Base-by-base conservation (phyloP, 2,797 vertebrate species). In the Anas bahamensis region DNA sequence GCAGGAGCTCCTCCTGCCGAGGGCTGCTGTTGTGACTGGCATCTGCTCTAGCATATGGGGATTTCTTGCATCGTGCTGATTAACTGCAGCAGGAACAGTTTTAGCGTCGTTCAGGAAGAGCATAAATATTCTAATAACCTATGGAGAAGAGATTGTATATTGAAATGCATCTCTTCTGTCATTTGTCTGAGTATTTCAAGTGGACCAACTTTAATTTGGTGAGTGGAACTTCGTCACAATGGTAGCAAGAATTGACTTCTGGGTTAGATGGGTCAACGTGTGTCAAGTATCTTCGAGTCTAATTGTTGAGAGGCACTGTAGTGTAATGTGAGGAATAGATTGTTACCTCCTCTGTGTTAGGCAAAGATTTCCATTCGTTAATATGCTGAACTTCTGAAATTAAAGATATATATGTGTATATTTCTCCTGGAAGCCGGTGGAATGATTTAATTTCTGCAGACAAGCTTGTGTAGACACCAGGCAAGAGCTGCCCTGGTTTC, bases 31-130 rank as follows among this genome's bases (percentile, higher is more conserved):
- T 42, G 13, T 24, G 55, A n/a, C 29, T 61, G 65, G 46, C 41
- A n/a, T n/a, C 7, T 65, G 13, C 65, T 6, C 64, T 57, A 71
- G 17, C 1, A 1, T 17, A 42, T 3, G 22, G 4, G 4, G 2
- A 29, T 72, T 72, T 56, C 53, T 41, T 89, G 33, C 8, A 17
- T 55, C 19, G 8, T 15, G 6, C 6, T 55, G 59, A 24, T 37
- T 57, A 53, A 48, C 72, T 44, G 21, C 35, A 7, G 13, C n/a
- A 61, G 50, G 13, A 83, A 41, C 9, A 41, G 11, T 71, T 48
- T 60, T 56, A 50, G 8, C 65, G 16, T 18, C 14, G 46, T 23
- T 77, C 59, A 13, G 39, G 15, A 29, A 69, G 46, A 35, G 12
- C 31, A 31, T 29, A 71, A 85, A 33, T 59, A 23, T 4, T 56